Conservation (phyloP, 2,888 invertebrate species). For the Oegoconia quadripuncta region DNA sequence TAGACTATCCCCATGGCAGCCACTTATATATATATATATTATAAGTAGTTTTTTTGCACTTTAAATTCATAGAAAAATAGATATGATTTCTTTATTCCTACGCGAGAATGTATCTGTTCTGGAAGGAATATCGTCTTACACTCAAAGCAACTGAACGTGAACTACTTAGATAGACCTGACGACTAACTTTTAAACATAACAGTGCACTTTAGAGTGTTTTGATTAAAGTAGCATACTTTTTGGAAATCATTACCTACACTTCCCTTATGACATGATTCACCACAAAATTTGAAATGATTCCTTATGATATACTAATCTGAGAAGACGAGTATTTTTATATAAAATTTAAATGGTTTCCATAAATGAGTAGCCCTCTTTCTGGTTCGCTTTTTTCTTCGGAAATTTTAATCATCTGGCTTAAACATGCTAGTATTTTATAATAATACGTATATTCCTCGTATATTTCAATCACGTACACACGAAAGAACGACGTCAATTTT, state of each 20-base stretch:
- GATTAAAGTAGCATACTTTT: no score
- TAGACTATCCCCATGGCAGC: no score
- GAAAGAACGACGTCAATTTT: background rate
- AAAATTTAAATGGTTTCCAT: conserved; percentile 14
- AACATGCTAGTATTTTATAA: conserved; percentile 19
- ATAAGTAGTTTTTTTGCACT: no score
- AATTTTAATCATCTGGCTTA: conserved; percentile 27
- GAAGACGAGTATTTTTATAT: conserved; percentile 28
- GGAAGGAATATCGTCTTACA: no score
- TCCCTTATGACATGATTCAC: background rate
- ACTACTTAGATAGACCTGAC: no score
- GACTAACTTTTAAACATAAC: background rate
- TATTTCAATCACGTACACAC: background rate
- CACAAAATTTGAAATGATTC: conserved; percentile 28
- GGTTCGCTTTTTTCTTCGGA: conserved; percentile 19
- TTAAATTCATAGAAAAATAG: no score
- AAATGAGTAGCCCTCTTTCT: conserved; percentile 23
- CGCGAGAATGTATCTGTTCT: no score
- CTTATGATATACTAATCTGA: conserved; percentile 34
- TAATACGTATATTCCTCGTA: background rate
- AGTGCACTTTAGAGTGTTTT: no score
- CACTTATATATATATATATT: no score
- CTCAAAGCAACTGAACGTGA: no score
- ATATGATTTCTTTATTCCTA: no score
- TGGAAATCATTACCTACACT: no score